Evolutionary conservation across 1,140 invertebrate species (phyloP), one percentile per base, ranked within the genome.

Genomic region (Cherax quadricarinatus): DNA sequence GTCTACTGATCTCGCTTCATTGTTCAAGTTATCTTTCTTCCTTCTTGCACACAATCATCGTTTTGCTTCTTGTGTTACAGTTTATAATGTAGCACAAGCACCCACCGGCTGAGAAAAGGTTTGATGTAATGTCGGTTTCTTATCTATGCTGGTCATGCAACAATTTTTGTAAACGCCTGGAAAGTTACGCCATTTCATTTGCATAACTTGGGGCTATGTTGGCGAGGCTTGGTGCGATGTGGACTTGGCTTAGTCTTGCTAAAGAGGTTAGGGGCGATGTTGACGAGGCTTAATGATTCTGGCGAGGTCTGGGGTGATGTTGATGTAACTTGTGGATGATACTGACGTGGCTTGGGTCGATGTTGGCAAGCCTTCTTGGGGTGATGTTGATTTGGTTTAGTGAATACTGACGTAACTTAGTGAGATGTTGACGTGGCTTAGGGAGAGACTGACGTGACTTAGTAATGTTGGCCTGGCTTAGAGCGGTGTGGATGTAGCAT

Each of bases 121-220:
- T 66, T 66, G 62, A 66, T 66, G 62, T 66, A 66, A 66, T 66
- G 62, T 30, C 16, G 70, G 70, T 75, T 30, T 75, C n/a, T 30
- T 75, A 30, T 75, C 70, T 75, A 30, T 30, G 70, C 70, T 21
- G n/a, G n/a, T 30, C 70, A 75, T 70, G 6, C n/a, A 24, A 30
- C 70, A 30, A 30, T 24, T 75, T 75, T 75, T 75, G n/a, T 12
- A 6, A 75, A 75, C 70, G 16, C n/a, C n/a, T 6, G 24, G 70
- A 75, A 75, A 75, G 70, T 75, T 75, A 75, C 70, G 21, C 70
- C n/a, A 30, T 75, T 21, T 75, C n/a, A 75, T 75, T 75, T 75
- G 70, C 70, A 75, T 75, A 75, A 75, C n/a, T 30, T 30, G 70
- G 24, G 70, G 9, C 6, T n/a, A 75, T 75, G 70, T 24, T 75